Evolutionary conservation across 2,113 vertebrate genomes (phyloP), one percentile per base, ranked within the genome.

Genomic region (Neolamprologus variostigma): DNA sequence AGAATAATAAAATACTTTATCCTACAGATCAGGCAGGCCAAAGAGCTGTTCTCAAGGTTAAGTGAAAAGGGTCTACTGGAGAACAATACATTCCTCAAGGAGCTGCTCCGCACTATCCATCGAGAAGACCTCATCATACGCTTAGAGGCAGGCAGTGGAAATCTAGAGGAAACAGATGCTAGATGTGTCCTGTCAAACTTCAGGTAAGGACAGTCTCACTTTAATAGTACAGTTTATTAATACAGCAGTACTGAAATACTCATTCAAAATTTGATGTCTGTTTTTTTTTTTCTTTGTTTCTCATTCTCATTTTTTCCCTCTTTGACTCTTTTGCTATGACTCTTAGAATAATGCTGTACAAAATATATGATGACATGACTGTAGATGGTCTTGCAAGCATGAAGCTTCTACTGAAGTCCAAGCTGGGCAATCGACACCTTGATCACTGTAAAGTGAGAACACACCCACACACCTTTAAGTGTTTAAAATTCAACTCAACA

Each of bases 311-410:
- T 12, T 8, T 68, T n/a, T 3, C 14, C 14, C 5, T 16, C 19
- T 66, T 9, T 83, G n/a, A 11, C 12, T 23, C 42, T 68, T 61
- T 8, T 78, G 17, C 31, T 85, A 7, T 73, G 6, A 80, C 42
- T 87, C 2, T 88, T 91, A 97, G 96, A 88, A 91, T 93, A 73
- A 95, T 95, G 96, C 94, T 97, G 13, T 97, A 95, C 89, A 1
- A 21, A 3, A 19, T 97, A 40, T 91, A 96, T 47, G 91, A 95
- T 11, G 89, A 95, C 59, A 51, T 96, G 80, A 95, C 91, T 1
- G 0, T 21, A 2, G 89, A 93, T 26, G 92, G 93, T 28, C 19
- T 97, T 6, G 8, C 37, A 0, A 82, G 40, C 12, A 84, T 96
- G n/a, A 96, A 96, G 90, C 95, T 94, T 79, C 86, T 96, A 7